phyloP scores from a whole-genome alignment of 2,797 vertebrate species.

The Micropoecilia bifurca region DNA sequence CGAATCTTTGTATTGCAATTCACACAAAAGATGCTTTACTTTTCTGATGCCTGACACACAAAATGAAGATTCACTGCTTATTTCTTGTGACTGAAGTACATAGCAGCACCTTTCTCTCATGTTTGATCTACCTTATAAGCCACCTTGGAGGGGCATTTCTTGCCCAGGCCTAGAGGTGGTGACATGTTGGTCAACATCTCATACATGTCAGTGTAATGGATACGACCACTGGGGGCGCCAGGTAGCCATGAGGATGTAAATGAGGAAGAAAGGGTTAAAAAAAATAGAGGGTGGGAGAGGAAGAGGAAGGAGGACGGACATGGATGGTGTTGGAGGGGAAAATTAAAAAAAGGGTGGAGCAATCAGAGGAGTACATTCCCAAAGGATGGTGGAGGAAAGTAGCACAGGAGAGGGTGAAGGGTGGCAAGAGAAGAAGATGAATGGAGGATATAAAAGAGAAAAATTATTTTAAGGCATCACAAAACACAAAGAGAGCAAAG shows the following conservation, averaged over 20 bases:
- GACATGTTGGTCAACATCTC: conserved; percentile 99
- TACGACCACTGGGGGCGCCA: conserved; percentile 92
- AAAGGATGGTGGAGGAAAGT: conserved; percentile 70
- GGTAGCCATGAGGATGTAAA: conserved; percentile 73
- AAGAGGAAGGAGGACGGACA: conserved; percentile 59
- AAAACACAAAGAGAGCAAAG: conserved; percentile 75
- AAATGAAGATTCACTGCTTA: conserved; percentile 42
- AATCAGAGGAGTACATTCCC: conserved; percentile 57
- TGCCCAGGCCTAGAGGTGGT: conserved; percentile 99
- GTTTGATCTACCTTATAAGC: conserved; percentile 95
- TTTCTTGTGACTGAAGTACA: conserved; percentile 32
- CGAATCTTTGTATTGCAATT: conserved; percentile 40
- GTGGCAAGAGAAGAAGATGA: conserved; percentile 63
- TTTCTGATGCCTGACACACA: conserved; percentile 58
- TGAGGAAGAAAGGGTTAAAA: conserved; percentile 41
- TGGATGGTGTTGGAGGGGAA: conserved; percentile 48
- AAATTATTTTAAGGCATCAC: conserved; percentile 90
- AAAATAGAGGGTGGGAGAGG: conserved; percentile 40
- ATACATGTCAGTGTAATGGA: conserved; percentile 99
- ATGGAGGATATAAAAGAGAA: conserved; percentile 83
- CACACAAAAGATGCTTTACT: conserved; percentile 49
- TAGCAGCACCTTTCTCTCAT: conserved; percentile 37
- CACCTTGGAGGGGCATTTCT: conserved; percentile 99
- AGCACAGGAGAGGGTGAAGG: conserved; percentile 38
- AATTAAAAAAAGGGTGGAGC: conserved; percentile 59